Percentiles rank a stretch among this genome's conserved stretches.
These are phyloP conservation scores for Campodea augens DNA, from an alignment of 1,140 invertebrate genomes.

Conservation along the genomic window DNA sequence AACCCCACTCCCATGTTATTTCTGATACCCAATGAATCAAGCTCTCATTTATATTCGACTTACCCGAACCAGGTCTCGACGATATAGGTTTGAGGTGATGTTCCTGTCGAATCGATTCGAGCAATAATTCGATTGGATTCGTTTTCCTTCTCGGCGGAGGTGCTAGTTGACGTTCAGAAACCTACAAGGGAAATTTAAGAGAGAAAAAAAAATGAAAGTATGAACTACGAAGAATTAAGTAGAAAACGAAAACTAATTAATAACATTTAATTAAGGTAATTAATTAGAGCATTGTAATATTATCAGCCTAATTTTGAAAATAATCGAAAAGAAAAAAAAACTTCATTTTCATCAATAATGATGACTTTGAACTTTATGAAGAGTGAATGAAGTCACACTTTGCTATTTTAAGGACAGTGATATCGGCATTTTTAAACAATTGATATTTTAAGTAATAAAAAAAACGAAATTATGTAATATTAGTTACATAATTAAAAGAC, in stretches of 20 bases:
- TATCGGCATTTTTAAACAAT: too few species aligned
- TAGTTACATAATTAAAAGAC: too few species aligned
- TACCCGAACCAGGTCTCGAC: not conserved
- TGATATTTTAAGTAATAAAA: too few species aligned
- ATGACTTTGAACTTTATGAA: too few species aligned
- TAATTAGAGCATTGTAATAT: constrained; percentile 8
- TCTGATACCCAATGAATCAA: too few species aligned
- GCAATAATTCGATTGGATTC: constrained; percentile 62
- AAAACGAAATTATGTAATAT: too few species aligned
- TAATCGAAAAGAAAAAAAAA: not conserved
- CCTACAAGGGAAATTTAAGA: too few species aligned
- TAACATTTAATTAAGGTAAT: constrained; percentile 2
- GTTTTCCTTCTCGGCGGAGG: constrained; percentile 44
- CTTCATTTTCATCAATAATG: not conserved
- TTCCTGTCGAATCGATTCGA: constrained; percentile 72
- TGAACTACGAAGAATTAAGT: not conserved
- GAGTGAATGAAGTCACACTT: too few species aligned
- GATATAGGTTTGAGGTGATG: constrained; percentile 37
- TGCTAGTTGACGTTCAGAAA: constrained; percentile 61
- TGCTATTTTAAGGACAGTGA: too few species aligned
- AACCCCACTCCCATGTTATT: too few species aligned
- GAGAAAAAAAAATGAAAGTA: constrained; percentile 7
- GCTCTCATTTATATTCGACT: too few species aligned
- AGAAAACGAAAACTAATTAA: constrained; percentile 1
- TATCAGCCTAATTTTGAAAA: not conserved